Base-by-base conservation (phyloP, 2,797 vertebrate genomes). In the Catostomus latipinnis region DNA sequence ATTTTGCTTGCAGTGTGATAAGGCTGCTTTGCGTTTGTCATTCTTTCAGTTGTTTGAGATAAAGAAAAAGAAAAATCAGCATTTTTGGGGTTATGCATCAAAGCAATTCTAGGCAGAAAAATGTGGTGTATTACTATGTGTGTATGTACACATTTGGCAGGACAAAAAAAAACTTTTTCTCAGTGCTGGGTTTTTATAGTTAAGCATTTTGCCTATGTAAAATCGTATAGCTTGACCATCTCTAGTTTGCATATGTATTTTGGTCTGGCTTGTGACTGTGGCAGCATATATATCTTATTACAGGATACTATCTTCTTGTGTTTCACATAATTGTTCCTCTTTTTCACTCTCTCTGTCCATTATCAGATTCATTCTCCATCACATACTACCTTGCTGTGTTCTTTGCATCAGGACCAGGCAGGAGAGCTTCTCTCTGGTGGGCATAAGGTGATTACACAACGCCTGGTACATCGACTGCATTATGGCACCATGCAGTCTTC, bases 361-460 rank as follows among this genome's bases (percentile, higher is more conserved):
- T 34, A 3, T 4, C 49, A 43, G 16, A 46, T 45, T 14, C 16
- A 72, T 66, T 22, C 10, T 74, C 8, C 2, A 46, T 61, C 67
- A 48, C 57, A 54, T 78, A 63, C 56, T 71, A 53, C 68, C 68
- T 56, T 71, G 76, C 12, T 7, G 62, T 46, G 62, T n/a, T 14
- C 68, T 34, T 34, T 34, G 34, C 34, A 34, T 34, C 34, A 34
- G 34, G 34, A 3, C 34, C 34, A 34, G 34, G 34, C 34, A 48
- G 60, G 76, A 58, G 54, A 71, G 50, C 71, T 78, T 71, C 50
- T 65, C 68, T 56, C 43, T 56, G 57, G 11, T 3, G 60, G 76
- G 60, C 76, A 78, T 71, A 71, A 71, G 68, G 68, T 78, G 76
- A 78, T 78, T 73, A 60, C 75, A 65, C 49, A 78, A 78, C 43